phyloP scores from a whole-genome alignment of 2,113 vertebrate species.

The Chamaea fasciata region DNA sequence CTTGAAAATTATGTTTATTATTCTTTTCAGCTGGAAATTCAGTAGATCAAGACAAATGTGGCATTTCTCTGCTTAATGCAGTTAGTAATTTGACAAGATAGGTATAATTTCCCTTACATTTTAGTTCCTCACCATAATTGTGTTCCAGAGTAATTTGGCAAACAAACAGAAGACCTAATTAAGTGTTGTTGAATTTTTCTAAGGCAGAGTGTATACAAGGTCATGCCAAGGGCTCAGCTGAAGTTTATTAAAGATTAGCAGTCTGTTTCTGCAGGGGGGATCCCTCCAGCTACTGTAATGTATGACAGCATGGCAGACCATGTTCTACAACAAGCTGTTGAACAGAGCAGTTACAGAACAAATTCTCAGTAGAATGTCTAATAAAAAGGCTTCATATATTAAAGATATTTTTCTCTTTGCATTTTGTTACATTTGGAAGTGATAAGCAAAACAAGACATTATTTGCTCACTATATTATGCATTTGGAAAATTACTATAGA shows the following conservation, averaged over 20 bases:
- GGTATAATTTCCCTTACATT: slow-evolving; percentile 17
- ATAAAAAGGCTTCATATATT: background rate
- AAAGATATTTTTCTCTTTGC: background rate
- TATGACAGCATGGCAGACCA: background rate
- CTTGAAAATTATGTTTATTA: slow-evolving; percentile 35
- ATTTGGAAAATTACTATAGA: background rate
- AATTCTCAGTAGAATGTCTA: background rate
- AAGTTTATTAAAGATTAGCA: slow-evolving; percentile 60
- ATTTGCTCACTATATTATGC: background rate
- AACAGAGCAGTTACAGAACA: background rate
- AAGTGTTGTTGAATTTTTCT: slow-evolving; percentile 27
- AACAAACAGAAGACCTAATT: slow-evolving; percentile 43
- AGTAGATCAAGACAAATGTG: slow-evolving; percentile 8
- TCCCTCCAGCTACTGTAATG: slow-evolving; percentile 14
- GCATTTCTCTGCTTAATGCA: slow-evolving; percentile 7
- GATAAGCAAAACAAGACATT: background rate
- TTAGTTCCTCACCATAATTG: background rate
- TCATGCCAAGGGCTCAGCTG: slow-evolving; percentile 20
- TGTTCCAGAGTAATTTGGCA: slow-evolving; percentile 16
- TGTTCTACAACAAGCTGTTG: slow-evolving; percentile 28
- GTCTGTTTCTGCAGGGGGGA: slow-evolving; percentile 29
- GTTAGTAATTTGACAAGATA: slow-evolving; percentile 20
- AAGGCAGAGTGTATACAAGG: slow-evolving; percentile 25
- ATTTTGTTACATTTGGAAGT: background rate
- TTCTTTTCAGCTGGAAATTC: slow-evolving; percentile 37